Evolutionary conservation across 2,797 vertebrate genomes (phyloP).

Genomic region (Spinibarbus caldwelli): DNA sequence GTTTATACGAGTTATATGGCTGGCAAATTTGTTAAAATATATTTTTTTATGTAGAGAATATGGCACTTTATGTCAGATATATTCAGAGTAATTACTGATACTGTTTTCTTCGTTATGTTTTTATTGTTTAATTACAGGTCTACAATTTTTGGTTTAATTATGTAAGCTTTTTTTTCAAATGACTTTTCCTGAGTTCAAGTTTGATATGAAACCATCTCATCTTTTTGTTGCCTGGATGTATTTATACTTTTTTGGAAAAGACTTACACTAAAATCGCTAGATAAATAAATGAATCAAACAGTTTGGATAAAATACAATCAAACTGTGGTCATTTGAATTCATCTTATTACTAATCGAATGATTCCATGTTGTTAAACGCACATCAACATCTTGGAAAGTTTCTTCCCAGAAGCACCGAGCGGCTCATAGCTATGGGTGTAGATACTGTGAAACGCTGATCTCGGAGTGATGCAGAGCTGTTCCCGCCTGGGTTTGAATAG

Average conservation of each 20-base stretch:
- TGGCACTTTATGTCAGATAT: conserved; percentile 84
- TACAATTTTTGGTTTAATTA: conserved; percentile 68
- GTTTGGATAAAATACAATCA: conserved; percentile 34
- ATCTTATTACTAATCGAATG: not conserved
- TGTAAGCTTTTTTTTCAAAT: conserved; percentile 62
- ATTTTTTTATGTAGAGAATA: conserved; percentile 82
- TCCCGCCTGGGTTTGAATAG: conserved; percentile 74
- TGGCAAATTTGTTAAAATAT: conserved; percentile 77
- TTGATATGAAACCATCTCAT: conserved; percentile 52
- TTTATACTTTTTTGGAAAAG: conserved; percentile 55
- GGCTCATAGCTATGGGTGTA: not conserved
- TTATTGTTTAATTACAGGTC: conserved; percentile 55
- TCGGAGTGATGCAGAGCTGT: conserved; percentile 59
- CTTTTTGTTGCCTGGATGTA: conserved; percentile 61
- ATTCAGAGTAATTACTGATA: conserved; percentile 72
- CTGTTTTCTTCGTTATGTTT: conserved; percentile 66
- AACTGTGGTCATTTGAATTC: conserved; percentile 7
- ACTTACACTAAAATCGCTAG: conserved; percentile 51
- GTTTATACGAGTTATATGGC: conserved; percentile 76
- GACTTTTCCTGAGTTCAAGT: conserved; percentile 44
- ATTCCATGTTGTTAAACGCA: not conserved
- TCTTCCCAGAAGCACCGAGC: conserved; percentile 23
- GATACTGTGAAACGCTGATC: conserved; percentile 63
- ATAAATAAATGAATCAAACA: conserved; percentile 55
- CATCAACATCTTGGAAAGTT: not conserved